Percentiles rank a stretch among this genome's conserved stretches.
Conservation (phyloP, 2,113 vertebrate species). For the Hystrix brachyura region DNA sequence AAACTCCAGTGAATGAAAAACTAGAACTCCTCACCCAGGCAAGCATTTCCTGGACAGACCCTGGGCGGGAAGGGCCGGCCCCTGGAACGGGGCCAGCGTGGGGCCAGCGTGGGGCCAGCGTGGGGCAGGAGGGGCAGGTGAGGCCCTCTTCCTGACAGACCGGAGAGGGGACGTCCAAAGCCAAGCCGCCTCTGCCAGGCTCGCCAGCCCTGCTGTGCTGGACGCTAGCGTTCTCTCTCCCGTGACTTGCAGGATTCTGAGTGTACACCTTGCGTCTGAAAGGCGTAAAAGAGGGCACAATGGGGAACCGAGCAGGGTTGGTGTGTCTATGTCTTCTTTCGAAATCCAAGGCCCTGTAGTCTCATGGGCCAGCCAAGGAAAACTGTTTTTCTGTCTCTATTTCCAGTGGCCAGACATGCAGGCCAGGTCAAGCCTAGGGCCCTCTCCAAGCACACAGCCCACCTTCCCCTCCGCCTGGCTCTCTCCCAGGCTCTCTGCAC, state of each 20-base stretch:
- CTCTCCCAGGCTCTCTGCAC: not conserved
- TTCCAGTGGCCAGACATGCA: not conserved
- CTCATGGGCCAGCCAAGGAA: not conserved
- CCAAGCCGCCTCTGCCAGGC: accelerated
- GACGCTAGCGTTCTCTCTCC: not conserved
- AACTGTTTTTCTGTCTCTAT: not conserved
- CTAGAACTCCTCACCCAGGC: not conserved
- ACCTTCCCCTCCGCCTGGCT: not conserved
- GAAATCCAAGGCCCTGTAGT: not conserved
- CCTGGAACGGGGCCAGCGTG: not conserved
- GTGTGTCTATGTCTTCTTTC: not conserved
- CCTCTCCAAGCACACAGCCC: not conserved
- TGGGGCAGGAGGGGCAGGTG: too few relatives aligned
- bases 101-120: too few relatives aligned
- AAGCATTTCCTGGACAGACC: not conserved
- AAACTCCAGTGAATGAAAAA: not conserved
- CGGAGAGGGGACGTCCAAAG: not conserved
- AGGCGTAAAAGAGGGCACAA: not conserved
- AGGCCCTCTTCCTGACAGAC: too few relatives aligned
- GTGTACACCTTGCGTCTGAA: not conserved
- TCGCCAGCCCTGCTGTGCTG: not conserved
- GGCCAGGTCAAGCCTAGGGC: not conserved
- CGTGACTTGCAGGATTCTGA: not conserved
- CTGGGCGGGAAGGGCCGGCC: not conserved
- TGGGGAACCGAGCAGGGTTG: too few relatives aligned